Conservation (phyloP, 1,140 invertebrate genomes). For the Solenopsis invicta region DNA sequence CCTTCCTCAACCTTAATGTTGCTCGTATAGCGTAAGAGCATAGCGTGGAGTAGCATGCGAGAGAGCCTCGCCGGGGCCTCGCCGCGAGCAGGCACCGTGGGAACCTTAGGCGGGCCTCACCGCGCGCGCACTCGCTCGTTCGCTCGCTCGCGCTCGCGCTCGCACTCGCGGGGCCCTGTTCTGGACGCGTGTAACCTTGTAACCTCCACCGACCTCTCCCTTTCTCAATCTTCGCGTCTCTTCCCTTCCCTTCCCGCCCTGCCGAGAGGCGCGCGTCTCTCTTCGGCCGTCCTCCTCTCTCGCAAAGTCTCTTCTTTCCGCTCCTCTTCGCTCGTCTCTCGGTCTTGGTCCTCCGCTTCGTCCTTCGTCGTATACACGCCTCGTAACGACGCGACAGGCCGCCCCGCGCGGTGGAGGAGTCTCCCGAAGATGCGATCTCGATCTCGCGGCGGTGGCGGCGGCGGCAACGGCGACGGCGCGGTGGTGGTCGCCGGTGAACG, state of each 20-base stretch:
- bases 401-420: neutral
- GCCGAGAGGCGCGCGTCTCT: conserved; percentile 34
- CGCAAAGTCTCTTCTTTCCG: conserved; percentile 43
- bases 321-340: conserved; percentile 18
- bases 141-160: conserved; percentile 59
- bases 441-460: conserved; percentile 30
- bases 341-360: conserved; percentile 26
- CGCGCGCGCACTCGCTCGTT: conserved; percentile 63
- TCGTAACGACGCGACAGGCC: conserved; percentile 33
- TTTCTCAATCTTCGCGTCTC: conserved; percentile 70
- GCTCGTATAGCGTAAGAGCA: conserved; percentile 76
- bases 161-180: conserved; percentile 76
- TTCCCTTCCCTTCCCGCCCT: conserved; percentile 59
- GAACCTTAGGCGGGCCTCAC: conserved; percentile 85
- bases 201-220: conserved; percentile 84
- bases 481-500: neutral
- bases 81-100: conserved; percentile 86
- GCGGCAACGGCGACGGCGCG: too few relatives aligned
- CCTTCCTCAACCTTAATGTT: conserved; percentile 83
- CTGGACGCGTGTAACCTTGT: conserved; percentile 86
- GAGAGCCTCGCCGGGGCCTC: conserved; percentile 79
- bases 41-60: conserved; percentile 82
- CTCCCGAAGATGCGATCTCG: conserved; percentile 42
- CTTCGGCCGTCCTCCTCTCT: conserved; percentile 38
- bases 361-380: conserved; percentile 46